Percentiles rank a stretch among this genome's conserved stretches.
phyloP scores from a whole-genome alignment of 2,113 vertebrate genomes.

The Amphiprion ocellaris region DNA sequence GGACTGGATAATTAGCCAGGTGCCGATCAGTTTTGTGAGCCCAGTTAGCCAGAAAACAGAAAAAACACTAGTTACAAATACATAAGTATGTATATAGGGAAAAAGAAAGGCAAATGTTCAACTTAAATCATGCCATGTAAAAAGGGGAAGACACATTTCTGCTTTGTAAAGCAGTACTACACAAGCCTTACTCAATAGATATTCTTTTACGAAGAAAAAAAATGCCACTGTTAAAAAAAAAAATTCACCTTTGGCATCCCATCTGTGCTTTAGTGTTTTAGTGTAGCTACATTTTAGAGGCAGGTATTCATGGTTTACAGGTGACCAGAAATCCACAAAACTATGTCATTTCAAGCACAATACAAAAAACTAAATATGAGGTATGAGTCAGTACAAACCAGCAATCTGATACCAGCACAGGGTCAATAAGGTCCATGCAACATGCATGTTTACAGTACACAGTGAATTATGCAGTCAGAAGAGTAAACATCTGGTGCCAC shows the following conservation, averaged over 20 bases:
- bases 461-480: neutral
- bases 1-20: neutral
- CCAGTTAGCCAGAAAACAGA: neutral
- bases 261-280: slow-evolving; percentile 19
- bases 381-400: slow-evolving; percentile 27
- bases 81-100: neutral
- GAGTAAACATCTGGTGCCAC: slow-evolving; percentile 4
- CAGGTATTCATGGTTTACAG: slow-evolving; percentile 17
- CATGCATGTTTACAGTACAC: slow-evolving; percentile 62
- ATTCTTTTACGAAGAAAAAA: neutral
- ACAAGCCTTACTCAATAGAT: neutral
- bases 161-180: neutral
- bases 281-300: slow-evolving; percentile 10
- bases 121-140: neutral
- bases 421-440: slow-evolving; percentile 61
- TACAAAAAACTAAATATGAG: slow-evolving; percentile 42
- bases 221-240: neutral
- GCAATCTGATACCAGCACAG: slow-evolving; percentile 34
- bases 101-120: slow-evolving; percentile 13
- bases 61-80: too few species aligned
- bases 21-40: neutral
- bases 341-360: slow-evolving; percentile 50
- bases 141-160: slow-evolving; percentile 2
- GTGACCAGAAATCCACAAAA: slow-evolving; percentile 26
- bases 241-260: neutral